Base-by-base conservation (phyloP, 2,888 invertebrate genomes). In the Drosophila birchii region DNA sequence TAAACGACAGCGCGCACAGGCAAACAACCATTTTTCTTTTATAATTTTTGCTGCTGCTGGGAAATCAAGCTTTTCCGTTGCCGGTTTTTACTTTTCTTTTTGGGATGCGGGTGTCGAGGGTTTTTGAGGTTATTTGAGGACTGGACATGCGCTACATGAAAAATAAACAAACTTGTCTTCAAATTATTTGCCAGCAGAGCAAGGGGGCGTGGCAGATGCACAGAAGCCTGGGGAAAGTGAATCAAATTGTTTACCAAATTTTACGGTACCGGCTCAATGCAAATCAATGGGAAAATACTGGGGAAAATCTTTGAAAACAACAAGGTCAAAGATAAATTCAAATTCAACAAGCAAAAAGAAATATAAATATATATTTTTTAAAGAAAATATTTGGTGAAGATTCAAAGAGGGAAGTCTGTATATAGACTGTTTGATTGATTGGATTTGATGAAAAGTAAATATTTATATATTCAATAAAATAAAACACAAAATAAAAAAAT, bases 151-250 rank as follows among this genome's bases (percentile, higher is more conserved):
- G 55, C 59, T 58, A 72, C 66, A 81, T 69, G 64, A 72, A 74
- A 86, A 78, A 66, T 63, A 88, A 88, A 88, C 78, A 86, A 83
- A 78, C 75, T 83, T 74, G 60, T 64, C 69, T 62, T 47, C 44
- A 62, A 75, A 80, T 73, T 76, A 73, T 76, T 80, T 72, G 72
- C 61, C 58, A 49, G 62, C 23, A 38, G 14, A 45, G 14, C 18
- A 49, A 51, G 47, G 43, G 26, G 18, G 55, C 59, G 36, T 41
- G 44, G 29, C 36, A 18, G 6, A 39, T 32, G 56, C 45, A 67
- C n/a, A 62, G 56, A 23, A 44, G 23, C 36, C 44, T 36, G 44
- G 44, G 23, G 51, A 75, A 43, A 32, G 34, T 1, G 16, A 29
- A 44, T 49, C 20, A 64, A 79, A 61, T 63, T 78, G 57, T 61